Evolutionary conservation across 2,888 invertebrate genomes (phyloP).

Genomic region (Scaptomyza flava): DNA sequence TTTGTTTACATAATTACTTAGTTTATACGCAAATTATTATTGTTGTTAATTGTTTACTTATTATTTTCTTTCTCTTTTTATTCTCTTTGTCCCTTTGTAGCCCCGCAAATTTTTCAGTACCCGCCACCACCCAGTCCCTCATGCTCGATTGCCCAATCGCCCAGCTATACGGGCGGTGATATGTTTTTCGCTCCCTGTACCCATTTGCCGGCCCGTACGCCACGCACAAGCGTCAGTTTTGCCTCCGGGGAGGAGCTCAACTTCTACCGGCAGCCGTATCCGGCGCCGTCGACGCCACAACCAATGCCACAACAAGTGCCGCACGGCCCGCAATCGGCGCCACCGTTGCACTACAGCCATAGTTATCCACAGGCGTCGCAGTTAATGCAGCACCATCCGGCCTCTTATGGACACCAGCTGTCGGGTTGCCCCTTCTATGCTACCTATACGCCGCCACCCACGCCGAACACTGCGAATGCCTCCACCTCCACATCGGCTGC

Average conservation of each 20-base stretch:
- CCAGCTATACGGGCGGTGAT: constrained; percentile 80
- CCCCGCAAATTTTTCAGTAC: constrained; percentile 83
- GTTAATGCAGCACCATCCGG: constrained; percentile 67
- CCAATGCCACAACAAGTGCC: constrained; percentile 69
- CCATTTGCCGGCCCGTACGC: constrained; percentile 73
- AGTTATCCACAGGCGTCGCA: constrained; percentile 70
- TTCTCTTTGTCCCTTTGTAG: constrained; percentile 64
- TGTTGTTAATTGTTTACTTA: constrained; percentile 11
- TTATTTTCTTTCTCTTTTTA: constrained; percentile 13
- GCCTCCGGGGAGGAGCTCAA: constrained; percentile 81
- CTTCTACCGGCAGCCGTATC: constrained; percentile 80
- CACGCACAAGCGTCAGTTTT: constrained; percentile 81
- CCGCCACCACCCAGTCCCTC: constrained; percentile 84
- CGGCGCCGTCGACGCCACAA: constrained; percentile 71
- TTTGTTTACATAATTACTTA: constrained; percentile 51
- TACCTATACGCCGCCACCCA: constrained; percentile 81
- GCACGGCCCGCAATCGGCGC: constrained; percentile 80
- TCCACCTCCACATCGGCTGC: constrained; percentile 52
- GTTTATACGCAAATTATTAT: constrained; percentile 7
- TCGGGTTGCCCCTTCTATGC: constrained; percentile 61
- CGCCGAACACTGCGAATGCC: constrained; percentile 77
- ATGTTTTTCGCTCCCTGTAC: constrained; percentile 83
- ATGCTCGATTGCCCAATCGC: constrained; percentile 79
- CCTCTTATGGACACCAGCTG: constrained; percentile 55
- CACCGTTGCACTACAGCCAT: constrained; percentile 75